Evolutionary conservation across 1,140 invertebrate genomes (phyloP).

Genomic region (Teleopsis dalmanni): DNA sequence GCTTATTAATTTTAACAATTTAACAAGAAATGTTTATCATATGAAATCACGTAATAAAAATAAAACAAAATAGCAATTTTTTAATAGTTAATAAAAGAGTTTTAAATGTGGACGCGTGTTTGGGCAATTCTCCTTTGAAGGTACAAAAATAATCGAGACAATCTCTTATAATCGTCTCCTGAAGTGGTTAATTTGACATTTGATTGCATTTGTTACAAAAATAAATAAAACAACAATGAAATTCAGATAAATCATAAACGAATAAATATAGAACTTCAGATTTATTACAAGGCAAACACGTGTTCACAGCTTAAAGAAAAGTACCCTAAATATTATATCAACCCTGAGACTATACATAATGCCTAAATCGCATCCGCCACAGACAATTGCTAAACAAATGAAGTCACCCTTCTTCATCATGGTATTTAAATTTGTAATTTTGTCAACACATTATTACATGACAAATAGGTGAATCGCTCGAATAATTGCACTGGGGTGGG

Average conservation of each 20-base stretch:
- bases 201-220: not conserved
- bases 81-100: too few relatives aligned
- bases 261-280: too few relatives aligned
- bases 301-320: slow-evolving; percentile 5
- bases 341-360: not conserved
- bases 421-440: slow-evolving; percentile 6
- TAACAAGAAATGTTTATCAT: too few relatives aligned
- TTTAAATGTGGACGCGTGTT: too few relatives aligned
- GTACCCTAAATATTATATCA: not conserved
- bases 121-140: too few relatives aligned
- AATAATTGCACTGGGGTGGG: not conserved
- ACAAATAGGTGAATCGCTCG: not conserved
- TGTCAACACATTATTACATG: slow-evolving; percentile 7
- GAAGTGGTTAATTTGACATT: too few relatives aligned
- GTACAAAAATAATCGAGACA: too few relatives aligned
- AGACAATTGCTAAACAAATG: not conserved
- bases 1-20: too few relatives aligned
- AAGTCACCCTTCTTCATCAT: slow-evolving; percentile 8
- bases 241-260: not conserved
- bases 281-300: slow-evolving; percentile 10
- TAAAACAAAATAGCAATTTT: too few relatives aligned
- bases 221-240: too few relatives aligned
- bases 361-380: not conserved
- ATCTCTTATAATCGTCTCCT: too few relatives aligned
- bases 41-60: too few relatives aligned